Evolutionary conservation across 2,113 vertebrate species (phyloP).

Genomic region (Myxocyprinus asiaticus): DNA sequence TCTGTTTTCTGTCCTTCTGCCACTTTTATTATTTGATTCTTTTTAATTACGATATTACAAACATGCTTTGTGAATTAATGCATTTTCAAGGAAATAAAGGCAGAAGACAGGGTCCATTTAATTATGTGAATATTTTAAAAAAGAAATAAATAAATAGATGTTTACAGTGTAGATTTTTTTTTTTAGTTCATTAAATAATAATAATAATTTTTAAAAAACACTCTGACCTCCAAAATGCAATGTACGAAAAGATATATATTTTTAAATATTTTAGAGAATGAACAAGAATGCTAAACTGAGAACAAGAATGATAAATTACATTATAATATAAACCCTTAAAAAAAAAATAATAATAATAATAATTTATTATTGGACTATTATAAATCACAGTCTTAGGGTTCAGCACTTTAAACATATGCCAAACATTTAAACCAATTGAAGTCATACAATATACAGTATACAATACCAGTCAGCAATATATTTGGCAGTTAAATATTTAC

Average conservation of each 20-base stretch:
- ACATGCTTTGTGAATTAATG: conserved; percentile 22
- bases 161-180: not conserved
- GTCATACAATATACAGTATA: not conserved
- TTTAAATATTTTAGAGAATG: not conserved
- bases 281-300: conserved; percentile 2
- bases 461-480: not conserved
- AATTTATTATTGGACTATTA: no score
- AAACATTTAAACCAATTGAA: not conserved
- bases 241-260: not conserved
- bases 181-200: conserved; percentile 1
- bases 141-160: not conserved
- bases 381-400: not conserved
- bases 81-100: not conserved
- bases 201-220: not conserved
- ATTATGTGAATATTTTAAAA: no score
- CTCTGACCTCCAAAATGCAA: not conserved
- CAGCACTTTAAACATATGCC: not conserved
- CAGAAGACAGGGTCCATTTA: no score
- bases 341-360: no score
- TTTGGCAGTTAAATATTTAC: not conserved
- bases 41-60: not conserved
- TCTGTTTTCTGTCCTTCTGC: not conserved
- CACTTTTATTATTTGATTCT: not conserved
- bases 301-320: not conserved
- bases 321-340: not conserved